phyloP scores from a whole-genome alignment of 2,113 vertebrate genomes.

The Pteruthius melanotis region DNA sequence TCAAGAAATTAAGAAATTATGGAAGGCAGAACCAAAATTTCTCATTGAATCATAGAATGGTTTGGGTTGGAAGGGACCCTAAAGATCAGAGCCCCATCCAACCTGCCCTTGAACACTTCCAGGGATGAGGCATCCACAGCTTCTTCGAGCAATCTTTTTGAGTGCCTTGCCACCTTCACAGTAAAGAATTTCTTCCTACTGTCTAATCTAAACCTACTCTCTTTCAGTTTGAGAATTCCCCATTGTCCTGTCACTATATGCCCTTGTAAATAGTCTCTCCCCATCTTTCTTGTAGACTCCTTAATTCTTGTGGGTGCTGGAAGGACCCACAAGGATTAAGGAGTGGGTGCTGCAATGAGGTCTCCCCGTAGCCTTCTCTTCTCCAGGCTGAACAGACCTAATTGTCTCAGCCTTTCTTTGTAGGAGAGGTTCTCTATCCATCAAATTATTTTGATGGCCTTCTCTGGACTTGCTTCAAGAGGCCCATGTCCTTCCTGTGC shows the following conservation, averaged over 20 bases:
- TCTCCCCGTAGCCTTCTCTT: rapidly evolving
- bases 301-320: background rate
- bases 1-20: background rate
- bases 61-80: background rate
- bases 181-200: background rate
- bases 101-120: background rate
- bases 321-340: no score
- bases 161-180: background rate
- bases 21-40: background rate
- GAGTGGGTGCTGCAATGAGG: no score
- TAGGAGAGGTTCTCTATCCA: background rate
- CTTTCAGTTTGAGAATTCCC: background rate
- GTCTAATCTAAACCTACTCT: background rate
- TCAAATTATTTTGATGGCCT: background rate
- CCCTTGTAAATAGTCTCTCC: background rate
- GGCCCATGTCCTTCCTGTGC: background rate
- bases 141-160: background rate
- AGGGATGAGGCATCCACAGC: background rate
- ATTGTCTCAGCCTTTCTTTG: background rate
- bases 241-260: rapidly evolving
- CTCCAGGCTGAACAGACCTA: background rate
- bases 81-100: background rate
- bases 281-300: background rate
- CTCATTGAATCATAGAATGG: background rate
- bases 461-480: background rate